A percentile compares a stretch with the other conserved stretches of the same genome.
These are phyloP conservation scores for Amphimedon queenslandica DNA, from an alignment of 37 sponge, comb jelly and placozoan genomes.

Conservation along the genomic window DNA sequence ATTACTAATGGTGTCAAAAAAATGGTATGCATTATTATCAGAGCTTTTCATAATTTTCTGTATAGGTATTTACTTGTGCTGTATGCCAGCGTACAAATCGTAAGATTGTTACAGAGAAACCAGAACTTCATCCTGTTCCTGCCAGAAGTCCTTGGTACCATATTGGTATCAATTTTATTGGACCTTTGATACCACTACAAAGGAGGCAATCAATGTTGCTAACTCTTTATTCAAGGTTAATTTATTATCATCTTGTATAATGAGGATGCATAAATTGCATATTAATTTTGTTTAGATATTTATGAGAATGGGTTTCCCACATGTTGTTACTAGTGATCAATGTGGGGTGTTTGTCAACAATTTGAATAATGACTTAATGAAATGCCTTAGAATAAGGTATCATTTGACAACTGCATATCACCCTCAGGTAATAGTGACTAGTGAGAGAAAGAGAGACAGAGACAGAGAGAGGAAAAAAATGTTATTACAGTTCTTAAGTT, in stretches of 20 bases:
- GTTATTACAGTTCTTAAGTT: no score
- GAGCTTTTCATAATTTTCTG: no score
- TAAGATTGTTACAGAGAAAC: conserved; percentile 32
- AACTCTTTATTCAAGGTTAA: conserved; percentile 72
- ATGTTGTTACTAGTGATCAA: conserved; percentile 48
- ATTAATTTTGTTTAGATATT: conserved; percentile 48
- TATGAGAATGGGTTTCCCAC: conserved; percentile 57
- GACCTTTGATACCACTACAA: conserved; percentile 37
- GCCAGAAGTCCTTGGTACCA: conserved; percentile 68
- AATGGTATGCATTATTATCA: no score
- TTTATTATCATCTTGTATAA: no score
- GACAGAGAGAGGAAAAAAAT: no score
- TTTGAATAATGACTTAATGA: conserved; percentile 35
- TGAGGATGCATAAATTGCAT: no score
- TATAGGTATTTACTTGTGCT: no score
- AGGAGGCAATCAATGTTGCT: conserved; percentile 39
- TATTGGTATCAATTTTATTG: conserved; percentile 74
- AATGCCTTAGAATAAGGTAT: conserved; percentile 26
- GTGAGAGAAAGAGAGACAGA: no score
- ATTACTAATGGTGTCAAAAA: conserved; percentile 39
- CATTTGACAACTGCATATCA: conserved; percentile 61
- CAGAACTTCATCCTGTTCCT: conserved; percentile 71
- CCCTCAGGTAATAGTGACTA: conserved; percentile 49
- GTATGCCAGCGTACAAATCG: conserved; percentile 54
- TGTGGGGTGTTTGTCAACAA: conserved; percentile 45